A percentile compares a stretch with the other conserved stretches of the same genome.
phyloP scores from a whole-genome alignment of 2,797 vertebrate species.

The Onychomys torridus region DNA sequence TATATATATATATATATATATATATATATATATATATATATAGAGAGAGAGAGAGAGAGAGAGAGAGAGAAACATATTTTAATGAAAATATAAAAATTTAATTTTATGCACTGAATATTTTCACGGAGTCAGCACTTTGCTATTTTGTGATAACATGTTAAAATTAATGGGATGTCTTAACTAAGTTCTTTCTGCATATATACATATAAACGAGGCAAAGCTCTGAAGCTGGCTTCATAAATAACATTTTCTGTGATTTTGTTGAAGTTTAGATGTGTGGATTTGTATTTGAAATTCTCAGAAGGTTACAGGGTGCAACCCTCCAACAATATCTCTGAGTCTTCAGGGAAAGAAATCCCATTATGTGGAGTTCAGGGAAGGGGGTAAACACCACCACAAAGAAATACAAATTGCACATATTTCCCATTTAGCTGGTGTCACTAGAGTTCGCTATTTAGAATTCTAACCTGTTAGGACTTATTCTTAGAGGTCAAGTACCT shows the following conservation, averaged over 20 bases:
- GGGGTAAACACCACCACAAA: constrained; percentile 93
- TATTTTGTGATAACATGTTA: constrained; percentile 79
- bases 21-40: no score
- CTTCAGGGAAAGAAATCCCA: constrained; percentile 91
- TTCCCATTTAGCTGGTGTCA: constrained; percentile 95
- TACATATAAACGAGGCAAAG: constrained; percentile 79
- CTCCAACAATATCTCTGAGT: constrained; percentile 89
- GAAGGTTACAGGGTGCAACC: constrained; percentile 89
- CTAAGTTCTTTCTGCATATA: constrained; percentile 81
- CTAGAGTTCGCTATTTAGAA: constrained; percentile 93
- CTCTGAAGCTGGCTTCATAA: constrained; percentile 83
- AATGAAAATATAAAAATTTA: constrained; percentile 82
- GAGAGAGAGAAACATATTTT: constrained; percentile 78
- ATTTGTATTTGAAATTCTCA: constrained; percentile 88
- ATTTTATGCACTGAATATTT: constrained; percentile 82
- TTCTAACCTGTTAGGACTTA: constrained; percentile 93
- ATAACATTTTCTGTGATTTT: constrained; percentile 83
- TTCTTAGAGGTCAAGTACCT: constrained; percentile 93
- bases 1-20: no score
- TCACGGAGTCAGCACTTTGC: constrained; percentile 82
- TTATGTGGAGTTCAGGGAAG: constrained; percentile 91
- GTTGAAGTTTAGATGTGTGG: constrained; percentile 85
- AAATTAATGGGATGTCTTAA: constrained; percentile 84
- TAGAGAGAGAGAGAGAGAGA: no score
- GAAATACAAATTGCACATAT: constrained; percentile 95